These are phyloP conservation scores for Arctopsyche grandis DNA, from an alignment of 1,140 invertebrate species.

Conservation along the genomic window DNA sequence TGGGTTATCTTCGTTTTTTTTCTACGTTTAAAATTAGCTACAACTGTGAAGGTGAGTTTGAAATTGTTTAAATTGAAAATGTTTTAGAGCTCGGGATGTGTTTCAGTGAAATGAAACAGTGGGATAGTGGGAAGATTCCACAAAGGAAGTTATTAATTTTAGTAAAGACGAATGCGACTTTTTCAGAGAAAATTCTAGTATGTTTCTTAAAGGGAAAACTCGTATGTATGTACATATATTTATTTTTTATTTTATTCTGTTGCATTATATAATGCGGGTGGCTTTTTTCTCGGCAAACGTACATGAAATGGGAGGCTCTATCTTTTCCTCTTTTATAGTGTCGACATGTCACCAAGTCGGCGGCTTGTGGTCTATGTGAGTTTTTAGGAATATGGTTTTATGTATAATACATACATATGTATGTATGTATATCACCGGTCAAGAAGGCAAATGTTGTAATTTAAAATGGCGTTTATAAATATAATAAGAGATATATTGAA, in stretches of 20 bases:
- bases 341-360: constrained; percentile 29
- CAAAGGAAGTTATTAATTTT: no score
- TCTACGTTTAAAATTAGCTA: neutral
- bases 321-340: constrained; percentile 35
- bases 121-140: no score
- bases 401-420: no score
- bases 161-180: no score
- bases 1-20: constrained; percentile 1
- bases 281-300: constrained; percentile 5
- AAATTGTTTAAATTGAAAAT: neutral
- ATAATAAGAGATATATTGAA: no score
- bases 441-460: no score
- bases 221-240: neutral
- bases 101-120: neutral
- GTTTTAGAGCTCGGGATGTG: neutral
- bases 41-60: neutral
- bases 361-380: neutral
- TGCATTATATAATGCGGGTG: neutral
- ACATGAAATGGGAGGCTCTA: constrained; percentile 37
- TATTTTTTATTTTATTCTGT: constrained; percentile 4
- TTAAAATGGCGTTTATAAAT: no score
- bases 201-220: no score
- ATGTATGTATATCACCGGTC: no score
- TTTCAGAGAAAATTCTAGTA: no score
- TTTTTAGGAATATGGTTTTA: neutral